Conservation (phyloP, 2,888 invertebrate species). For the Drosophila aldrichi region DNA sequence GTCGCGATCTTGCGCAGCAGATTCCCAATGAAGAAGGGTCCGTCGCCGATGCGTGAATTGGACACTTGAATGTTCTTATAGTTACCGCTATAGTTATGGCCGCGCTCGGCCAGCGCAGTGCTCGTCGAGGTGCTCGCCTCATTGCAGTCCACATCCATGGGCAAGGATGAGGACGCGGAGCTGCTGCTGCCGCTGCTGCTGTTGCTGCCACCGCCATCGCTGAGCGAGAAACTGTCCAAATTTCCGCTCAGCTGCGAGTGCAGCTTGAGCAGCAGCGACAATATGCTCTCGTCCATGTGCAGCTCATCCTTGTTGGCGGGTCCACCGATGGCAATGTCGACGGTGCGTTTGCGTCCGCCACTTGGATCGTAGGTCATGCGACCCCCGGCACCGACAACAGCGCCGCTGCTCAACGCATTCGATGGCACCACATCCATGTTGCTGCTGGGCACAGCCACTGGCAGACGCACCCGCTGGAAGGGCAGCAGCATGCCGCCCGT, state of each 20-base stretch:
- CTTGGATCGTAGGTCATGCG: conserved; percentile 75
- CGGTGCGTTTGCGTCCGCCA: conserved; percentile 82
- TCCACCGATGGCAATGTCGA: conserved; percentile 84
- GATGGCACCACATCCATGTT: conserved; percentile 86
- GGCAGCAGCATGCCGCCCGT: conserved; percentile 84
- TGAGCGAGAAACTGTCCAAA: conserved; percentile 91
- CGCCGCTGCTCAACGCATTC: conserved; percentile 71
- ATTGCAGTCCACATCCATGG: conserved; percentile 84
- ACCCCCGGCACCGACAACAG: conserved; percentile 46
- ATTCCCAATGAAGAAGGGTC: conserved; percentile 93
- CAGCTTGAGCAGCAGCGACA: conserved; percentile 94
- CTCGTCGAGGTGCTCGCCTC: conserved; percentile 81
- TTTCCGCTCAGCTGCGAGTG: conserved; percentile 95
- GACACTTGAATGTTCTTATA: conserved; percentile 80
- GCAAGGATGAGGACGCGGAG: not conserved
- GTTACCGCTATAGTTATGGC: conserved; percentile 57
- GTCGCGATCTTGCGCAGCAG: conserved; percentile 91
- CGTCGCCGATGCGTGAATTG: conserved; percentile 90
- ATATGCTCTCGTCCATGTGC: conserved; percentile 93
- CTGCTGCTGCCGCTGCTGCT: not conserved
- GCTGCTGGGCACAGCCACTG: conserved; percentile 84
- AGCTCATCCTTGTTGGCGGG: conserved; percentile 86
- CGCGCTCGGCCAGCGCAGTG: conserved; percentile 61
- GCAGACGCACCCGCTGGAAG: conserved; percentile 84
- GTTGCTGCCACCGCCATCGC: conserved; percentile 84